Percentiles rank a stretch among this genome's conserved stretches.
Evolutionary conservation across 1,140 invertebrate species (phyloP).

Genomic region (Philopotamus ludificatus): DNA sequence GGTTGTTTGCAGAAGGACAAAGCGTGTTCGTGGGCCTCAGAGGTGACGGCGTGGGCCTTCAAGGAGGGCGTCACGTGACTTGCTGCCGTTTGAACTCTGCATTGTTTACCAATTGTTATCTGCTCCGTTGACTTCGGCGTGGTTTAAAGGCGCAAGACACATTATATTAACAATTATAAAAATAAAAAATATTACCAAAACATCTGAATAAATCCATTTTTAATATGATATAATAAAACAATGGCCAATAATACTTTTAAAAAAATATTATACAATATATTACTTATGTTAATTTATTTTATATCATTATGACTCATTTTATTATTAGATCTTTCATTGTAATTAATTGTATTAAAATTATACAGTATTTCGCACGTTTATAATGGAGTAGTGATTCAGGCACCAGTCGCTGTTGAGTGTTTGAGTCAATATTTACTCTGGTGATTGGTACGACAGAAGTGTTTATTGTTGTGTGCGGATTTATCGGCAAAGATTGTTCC

Average conservation of each 20-base stretch:
- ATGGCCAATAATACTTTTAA: no score
- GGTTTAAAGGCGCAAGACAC: no score
- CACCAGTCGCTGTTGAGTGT: slow-evolving; percentile 13
- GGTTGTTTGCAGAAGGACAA: slow-evolving; percentile 23
- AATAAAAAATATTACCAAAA: no score
- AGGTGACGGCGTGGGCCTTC: slow-evolving; percentile 3
- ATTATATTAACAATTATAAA: no score
- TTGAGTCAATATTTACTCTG: slow-evolving; percentile 38
- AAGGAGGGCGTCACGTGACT: slow-evolving; percentile 15
- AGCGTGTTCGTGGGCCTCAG: background rate
- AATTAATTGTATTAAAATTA: no score
- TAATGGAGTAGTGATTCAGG: slow-evolving; percentile 2
- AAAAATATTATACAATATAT: no score
- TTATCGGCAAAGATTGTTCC: slow-evolving; percentile 18
- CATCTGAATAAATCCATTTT: no score
- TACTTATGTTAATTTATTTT: no score
- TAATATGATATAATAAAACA: no score
- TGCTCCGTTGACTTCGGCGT: slow-evolving; percentile 12
- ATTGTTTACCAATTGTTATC: slow-evolving; percentile 4
- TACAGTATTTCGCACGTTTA: no score
- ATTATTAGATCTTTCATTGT: no score
- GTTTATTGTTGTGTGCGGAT: slow-evolving; percentile 36
- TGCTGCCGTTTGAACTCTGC: slow-evolving; percentile 15
- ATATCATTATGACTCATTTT: no score
- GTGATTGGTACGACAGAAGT: slow-evolving; percentile 39